Evolutionary conservation across 2,888 invertebrate species (phyloP).

Genomic region (Rhagophthalmus giganteus): DNA sequence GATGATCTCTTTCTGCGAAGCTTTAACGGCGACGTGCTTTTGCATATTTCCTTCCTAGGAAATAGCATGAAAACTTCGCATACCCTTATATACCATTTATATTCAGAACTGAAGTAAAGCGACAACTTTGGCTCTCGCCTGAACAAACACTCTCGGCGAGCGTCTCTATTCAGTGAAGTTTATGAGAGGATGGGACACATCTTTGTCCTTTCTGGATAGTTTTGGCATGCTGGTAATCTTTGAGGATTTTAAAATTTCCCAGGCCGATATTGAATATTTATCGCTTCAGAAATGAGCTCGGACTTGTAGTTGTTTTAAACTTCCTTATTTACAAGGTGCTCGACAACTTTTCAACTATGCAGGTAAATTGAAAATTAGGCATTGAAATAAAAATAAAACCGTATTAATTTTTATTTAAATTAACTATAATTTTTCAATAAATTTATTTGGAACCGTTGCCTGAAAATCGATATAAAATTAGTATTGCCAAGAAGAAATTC

Average conservation of each 20-base stretch:
- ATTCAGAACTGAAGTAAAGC: conserved; percentile 24
- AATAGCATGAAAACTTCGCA: not conserved
- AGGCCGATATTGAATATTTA: not conserved
- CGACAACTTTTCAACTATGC: not conserved
- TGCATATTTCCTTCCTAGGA: not conserved
- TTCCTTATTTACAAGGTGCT: not conserved
- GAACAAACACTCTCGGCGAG: conserved; percentile 23
- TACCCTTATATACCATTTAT: conserved; percentile 20
- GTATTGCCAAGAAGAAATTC: no score
- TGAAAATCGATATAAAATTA: no score
- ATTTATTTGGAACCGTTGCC: no score
- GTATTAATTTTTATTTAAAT: no score
- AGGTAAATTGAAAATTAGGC: not conserved
- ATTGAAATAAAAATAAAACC: no score
- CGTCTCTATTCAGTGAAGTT: conserved; percentile 23
- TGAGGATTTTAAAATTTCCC: not conserved
- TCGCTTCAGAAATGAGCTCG: no score
- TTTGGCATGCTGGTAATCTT: not conserved
- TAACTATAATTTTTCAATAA: not conserved
- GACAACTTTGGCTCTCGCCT: conserved; percentile 26
- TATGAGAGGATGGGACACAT: conserved; percentile 21
- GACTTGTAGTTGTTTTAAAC: not conserved
- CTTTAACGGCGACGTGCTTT: no score
- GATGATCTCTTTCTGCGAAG: no score
- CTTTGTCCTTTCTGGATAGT: conserved; percentile 10